Conservation (phyloP, 1,140 invertebrate genomes). For the Pachypeltis micranthus region DNA sequence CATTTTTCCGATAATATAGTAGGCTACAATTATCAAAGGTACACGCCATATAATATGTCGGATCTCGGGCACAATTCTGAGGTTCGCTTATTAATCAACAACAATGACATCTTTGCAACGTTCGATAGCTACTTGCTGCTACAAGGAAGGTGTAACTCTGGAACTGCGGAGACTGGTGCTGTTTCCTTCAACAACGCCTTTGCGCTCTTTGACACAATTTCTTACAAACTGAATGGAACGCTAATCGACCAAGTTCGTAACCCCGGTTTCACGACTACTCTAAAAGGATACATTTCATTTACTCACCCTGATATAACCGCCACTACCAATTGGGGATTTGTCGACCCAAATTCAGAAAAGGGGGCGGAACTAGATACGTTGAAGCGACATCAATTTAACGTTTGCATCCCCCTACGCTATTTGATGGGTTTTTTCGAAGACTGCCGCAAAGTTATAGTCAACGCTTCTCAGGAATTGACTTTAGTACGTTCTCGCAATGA, state of each 20-base stretch:
- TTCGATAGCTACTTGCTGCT: neutral
- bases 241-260: neutral
- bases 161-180: too few species aligned
- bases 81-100: neutral
- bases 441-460: neutral
- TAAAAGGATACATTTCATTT: neutral
- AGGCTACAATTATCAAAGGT: neutral
- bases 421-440: neutral
- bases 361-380: neutral
- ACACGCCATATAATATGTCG: neutral
- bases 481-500: neutral
- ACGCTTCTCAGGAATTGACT: neutral
- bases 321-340: neutral
- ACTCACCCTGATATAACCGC: neutral
- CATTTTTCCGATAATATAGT: neutral
- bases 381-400: neutral
- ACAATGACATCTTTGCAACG: neutral
- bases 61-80: neutral
- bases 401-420: neutral
- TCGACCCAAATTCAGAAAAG: neutral
- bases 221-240: neutral
- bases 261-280: neutral
- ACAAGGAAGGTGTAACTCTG: neutral
- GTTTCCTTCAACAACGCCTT: neutral
- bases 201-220: neutral